These are phyloP conservation scores for Bathynomus jamesi DNA, from an alignment of 1,140 invertebrate genomes.

Conservation along the genomic window DNA sequence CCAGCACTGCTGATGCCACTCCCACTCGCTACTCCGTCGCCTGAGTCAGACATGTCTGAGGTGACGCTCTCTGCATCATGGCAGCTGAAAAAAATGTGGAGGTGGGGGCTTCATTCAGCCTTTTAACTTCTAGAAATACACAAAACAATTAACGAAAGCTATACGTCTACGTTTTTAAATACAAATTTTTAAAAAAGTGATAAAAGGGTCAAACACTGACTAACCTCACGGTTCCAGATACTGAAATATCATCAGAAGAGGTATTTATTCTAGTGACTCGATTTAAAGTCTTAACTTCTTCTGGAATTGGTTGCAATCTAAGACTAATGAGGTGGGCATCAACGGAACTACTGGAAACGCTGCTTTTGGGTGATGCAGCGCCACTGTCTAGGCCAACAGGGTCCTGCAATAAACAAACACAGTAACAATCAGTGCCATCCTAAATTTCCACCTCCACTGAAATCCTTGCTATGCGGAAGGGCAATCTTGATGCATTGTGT, in stretches of 20 bases:
- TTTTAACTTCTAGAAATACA: too few species aligned
- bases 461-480: too few species aligned
- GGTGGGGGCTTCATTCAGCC: too few species aligned
- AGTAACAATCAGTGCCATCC: too few species aligned
- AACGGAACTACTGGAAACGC: slow-evolving; percentile 35
- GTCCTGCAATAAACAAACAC: neutral
- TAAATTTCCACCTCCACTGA: too few species aligned
- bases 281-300: slow-evolving; percentile 22
- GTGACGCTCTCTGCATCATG: slow-evolving; percentile 29
- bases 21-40: slow-evolving; percentile 15
- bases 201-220: too few species aligned
- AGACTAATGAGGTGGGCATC: slow-evolving; percentile 31
- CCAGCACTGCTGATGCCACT: slow-evolving; percentile 15
- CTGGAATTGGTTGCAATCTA: slow-evolving; percentile 32
- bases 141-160: too few species aligned
- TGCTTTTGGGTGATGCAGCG: slow-evolving; percentile 35
- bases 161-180: too few species aligned
- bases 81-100: slow-evolving; percentile 16
- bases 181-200: too few species aligned
- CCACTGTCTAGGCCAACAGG: slow-evolving; percentile 22
- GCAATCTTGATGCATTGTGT: too few species aligned
- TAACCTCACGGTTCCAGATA: slow-evolving; percentile 25
- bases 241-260: slow-evolving; percentile 26
- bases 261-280: slow-evolving; percentile 13
- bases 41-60: slow-evolving; percentile 26